Evolutionary conservation across 2,113 vertebrate species (phyloP), one percentile per base, ranked within the genome.

Genomic region (Anolis carolinensis): DNA sequence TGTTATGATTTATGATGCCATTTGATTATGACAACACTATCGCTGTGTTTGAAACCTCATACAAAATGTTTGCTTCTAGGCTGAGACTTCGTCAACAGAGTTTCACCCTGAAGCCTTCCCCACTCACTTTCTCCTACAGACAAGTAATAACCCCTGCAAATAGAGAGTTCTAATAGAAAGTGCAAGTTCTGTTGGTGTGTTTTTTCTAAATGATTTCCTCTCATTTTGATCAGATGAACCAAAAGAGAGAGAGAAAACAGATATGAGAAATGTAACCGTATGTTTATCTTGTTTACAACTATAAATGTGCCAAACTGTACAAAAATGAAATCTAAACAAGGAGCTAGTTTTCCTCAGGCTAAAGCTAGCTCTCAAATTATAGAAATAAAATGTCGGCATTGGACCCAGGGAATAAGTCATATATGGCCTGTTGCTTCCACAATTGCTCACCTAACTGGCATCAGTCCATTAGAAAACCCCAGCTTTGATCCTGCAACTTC

Each of bases 41-140:
- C 59, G 67, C 11, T 72, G 10, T 44, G 44, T 83, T 92, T 89
- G 65, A 94, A 93, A 93, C 86, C 83, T 88, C 77, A 71, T 90
- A 44, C 59, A 73, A 92, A 92, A 85, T 85, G 55, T 1, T 16
- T 70, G 85, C 77, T 88, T 2, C 0, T 39, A 91, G 52, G 77
- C 50, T 86, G 79, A 91, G 82, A 92, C 5, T n/a, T 88, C 83
- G 84, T 77, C 67, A 88, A 32, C 32, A 68, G 83, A 89, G n/a
- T 73, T 92, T 92, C 63, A 93, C 65, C 16, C 76, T 81, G 74
- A 84, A 88, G 44, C 34, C 77, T 62, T 87, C 88, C 55, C 55
- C 86, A 55, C 36, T 16, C 82, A 9, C 72, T 76, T 48, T 83
- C 79, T 84, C 91, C 84, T 70, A 70, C 27, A 87, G 7, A 82